phyloP scores from a whole-genome alignment of 2,797 vertebrate species.

The Delichon dasypus region DNA sequence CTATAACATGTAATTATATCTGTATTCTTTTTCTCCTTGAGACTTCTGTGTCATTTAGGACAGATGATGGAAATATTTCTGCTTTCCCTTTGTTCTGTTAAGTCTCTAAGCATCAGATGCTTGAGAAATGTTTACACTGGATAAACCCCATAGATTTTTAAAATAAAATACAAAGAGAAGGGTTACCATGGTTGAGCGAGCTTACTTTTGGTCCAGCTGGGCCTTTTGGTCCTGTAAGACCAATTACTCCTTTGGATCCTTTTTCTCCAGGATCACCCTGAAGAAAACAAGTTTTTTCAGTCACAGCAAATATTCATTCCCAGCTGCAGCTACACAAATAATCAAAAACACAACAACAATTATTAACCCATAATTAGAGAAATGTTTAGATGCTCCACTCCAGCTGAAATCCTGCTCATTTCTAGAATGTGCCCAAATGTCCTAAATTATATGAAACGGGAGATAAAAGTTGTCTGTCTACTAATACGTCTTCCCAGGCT shows the following conservation, averaged over 20 bases:
- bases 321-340: background rate
- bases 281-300: background rate
- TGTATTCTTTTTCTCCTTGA: background rate
- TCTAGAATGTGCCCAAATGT: background rate
- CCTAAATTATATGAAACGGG: background rate
- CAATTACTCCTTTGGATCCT: conserved; percentile 78
- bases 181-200: background rate
- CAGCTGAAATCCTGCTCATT: background rate
- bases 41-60: background rate
- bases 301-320: background rate
- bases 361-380: background rate
- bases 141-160: background rate
- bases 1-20: background rate
- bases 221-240: conserved; percentile 76
- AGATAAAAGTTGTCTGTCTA: background rate
- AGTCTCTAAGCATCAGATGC: background rate
- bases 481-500: background rate
- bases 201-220: conserved; percentile 82
- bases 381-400: background rate
- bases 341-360: fast-evolving
- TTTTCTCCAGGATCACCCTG: conserved; percentile 85
- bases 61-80: background rate
- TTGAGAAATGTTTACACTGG: background rate
- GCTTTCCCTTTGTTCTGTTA: background rate
- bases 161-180: background rate